These are phyloP conservation scores for Lasioglossum lativentre DNA, from an alignment of 2,888 invertebrate genomes.

Conservation along the genomic window DNA sequence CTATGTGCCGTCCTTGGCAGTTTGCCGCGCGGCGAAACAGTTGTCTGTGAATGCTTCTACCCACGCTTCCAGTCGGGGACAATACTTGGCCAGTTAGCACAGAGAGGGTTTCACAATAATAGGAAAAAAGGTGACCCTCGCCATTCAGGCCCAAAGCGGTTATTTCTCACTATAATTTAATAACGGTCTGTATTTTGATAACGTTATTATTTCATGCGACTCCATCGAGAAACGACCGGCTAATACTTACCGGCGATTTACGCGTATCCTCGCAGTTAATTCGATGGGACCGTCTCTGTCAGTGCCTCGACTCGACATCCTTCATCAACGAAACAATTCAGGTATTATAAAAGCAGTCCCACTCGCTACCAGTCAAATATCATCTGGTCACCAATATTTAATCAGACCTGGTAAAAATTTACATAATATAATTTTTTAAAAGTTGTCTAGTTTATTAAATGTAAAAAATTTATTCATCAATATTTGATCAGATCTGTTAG, in stretches of 20 bases:
- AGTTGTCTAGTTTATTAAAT: too few relatives aligned
- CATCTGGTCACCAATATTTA: background rate
- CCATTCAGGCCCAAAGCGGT: conserved; percentile 78
- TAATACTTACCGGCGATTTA: conserved; percentile 35
- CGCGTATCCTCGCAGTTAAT: conserved; percentile 20
- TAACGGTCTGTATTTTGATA: conserved; percentile 75
- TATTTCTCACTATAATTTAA: conserved; percentile 80
- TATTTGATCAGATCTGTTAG: too few relatives aligned
- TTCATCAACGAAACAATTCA: background rate
- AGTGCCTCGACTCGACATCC: background rate
- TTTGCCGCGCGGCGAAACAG: conserved; percentile 67
- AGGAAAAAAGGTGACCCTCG: conserved; percentile 77
- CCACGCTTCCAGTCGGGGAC: conserved; percentile 40
- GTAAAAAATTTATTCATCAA: too few relatives aligned
- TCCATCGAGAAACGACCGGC: conserved; percentile 15
- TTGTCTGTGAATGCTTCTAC: conserved; percentile 67
- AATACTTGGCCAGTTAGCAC: conserved; percentile 52
- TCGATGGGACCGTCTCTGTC: background rate
- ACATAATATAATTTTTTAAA: too few relatives aligned
- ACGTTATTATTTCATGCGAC: conserved; percentile 69
- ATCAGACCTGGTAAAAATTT: background rate
- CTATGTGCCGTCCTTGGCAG: conserved; percentile 80
- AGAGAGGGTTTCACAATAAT: conserved; percentile 79
- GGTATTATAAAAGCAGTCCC: background rate
- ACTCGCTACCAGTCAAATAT: background rate